phyloP scores from a whole-genome alignment of 2,797 vertebrate species.

The Melanogrammus aeglefinus region DNA sequence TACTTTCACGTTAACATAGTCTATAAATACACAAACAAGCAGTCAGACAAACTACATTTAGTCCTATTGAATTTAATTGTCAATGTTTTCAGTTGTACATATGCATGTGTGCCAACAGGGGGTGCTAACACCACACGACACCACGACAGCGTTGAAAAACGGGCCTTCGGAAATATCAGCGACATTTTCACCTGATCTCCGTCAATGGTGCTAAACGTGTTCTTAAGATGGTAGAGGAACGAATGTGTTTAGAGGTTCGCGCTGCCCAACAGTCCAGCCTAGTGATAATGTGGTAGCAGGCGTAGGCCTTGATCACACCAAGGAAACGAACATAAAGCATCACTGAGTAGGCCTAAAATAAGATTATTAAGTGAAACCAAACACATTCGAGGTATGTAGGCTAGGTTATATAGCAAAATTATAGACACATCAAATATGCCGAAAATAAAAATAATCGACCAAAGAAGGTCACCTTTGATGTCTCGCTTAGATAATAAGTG shows the following conservation, averaged over 20 bases:
- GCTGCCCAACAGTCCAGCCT: too few species aligned
- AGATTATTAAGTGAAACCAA: not conserved
- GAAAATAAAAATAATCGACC: not conserved
- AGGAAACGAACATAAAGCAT: not conserved
- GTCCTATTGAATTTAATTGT: not conserved
- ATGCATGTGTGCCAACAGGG: not conserved
- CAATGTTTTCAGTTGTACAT: not conserved
- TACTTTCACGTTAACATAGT: not conserved
- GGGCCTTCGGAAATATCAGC: not conserved
- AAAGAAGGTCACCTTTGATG: not conserved
- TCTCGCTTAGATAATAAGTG: not conserved
- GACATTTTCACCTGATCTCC: not conserved
- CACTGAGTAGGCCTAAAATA: not conserved
- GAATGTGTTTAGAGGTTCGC: too few species aligned
- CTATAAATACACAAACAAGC: not conserved
- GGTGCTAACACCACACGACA: not conserved
- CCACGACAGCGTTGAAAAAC: not conserved
- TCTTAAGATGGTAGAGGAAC: not conserved
- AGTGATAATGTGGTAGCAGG: not conserved
- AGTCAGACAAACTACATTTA: not conserved
- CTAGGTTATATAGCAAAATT: not conserved
- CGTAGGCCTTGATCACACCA: not conserved
- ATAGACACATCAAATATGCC: not conserved
- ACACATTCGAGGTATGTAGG: not conserved
- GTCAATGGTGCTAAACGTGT: not conserved